Conservation (phyloP, 2,888 invertebrate genomes). For the Sminthurides aquaticus region DNA sequence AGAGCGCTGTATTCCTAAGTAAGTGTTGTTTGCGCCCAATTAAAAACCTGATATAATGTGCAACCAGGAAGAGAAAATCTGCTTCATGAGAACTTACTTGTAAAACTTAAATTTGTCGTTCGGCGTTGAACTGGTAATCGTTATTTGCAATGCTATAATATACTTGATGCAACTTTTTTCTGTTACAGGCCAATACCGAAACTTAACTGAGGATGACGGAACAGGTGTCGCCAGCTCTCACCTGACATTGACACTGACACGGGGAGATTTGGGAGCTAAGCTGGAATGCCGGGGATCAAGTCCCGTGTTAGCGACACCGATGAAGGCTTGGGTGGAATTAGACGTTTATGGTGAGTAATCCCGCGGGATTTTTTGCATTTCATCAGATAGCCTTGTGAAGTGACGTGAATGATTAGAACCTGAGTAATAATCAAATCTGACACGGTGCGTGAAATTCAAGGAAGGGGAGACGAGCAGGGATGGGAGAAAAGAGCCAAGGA, state of each 20-base stretch:
- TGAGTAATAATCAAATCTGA: not conserved
- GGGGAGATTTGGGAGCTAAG: constrained; percentile 64
- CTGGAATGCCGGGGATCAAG: constrained; percentile 67
- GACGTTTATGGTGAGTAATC: constrained; percentile 66
- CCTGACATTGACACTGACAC: constrained; percentile 59
- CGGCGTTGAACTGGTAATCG: no score
- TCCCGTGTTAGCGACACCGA: constrained; percentile 54
- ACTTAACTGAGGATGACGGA: constrained; percentile 53
- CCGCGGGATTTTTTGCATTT: constrained; percentile 7
- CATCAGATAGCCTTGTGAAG: not conserved
- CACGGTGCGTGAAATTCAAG: not conserved
- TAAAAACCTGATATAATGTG: no score
- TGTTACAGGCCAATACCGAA: constrained; percentile 53
- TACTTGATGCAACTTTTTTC: no score
- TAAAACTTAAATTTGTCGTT: no score
- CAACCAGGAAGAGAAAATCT: no score
- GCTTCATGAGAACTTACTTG: no score
- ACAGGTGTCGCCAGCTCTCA: constrained; percentile 60
- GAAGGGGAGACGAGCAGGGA: not conserved
- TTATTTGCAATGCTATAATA: no score
- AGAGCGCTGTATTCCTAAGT: no score
- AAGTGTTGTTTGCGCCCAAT: no score
- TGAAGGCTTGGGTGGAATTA: constrained; percentile 52
- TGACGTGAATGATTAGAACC: no score
- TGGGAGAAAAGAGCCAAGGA: constrained; percentile 2